Percentiles rank a stretch among this genome's conserved stretches.
These are phyloP conservation scores for Pseudococcus longispinus DNA, from an alignment of 2,888 invertebrate species.

Conservation along the genomic window DNA sequence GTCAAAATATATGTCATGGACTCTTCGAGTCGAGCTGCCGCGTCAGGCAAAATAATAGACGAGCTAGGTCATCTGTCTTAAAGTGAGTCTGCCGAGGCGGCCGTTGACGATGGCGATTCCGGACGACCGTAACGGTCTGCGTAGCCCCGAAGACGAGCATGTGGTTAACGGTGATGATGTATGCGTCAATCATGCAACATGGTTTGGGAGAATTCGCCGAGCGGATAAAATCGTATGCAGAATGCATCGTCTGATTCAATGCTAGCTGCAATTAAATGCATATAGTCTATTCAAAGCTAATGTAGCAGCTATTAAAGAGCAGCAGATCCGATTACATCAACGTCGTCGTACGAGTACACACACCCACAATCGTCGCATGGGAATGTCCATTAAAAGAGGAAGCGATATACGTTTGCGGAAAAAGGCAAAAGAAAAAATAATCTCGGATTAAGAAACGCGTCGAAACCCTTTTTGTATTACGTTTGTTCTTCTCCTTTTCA, in stretches of 20 bases:
- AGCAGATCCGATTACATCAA: neutral
- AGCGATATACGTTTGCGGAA: neutral
- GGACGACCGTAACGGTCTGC: neutral
- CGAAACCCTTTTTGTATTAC: neutral
- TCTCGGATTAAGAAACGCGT: neutral
- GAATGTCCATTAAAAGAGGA: neutral
- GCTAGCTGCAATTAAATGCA: neutral
- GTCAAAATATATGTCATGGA: neutral
- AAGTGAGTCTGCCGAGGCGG: neutral
- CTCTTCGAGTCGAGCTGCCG: neutral
- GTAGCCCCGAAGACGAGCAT: too few species aligned
- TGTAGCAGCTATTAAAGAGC: neutral
- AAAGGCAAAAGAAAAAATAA: neutral
- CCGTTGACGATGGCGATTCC: neutral
- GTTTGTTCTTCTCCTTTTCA: neutral
- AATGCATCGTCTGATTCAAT: neutral
- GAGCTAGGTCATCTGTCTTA: neutral
- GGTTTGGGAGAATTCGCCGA: neutral
- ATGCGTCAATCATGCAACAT: neutral
- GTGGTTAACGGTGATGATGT: neutral
- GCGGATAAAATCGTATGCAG: neutral
- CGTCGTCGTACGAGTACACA: neutral
- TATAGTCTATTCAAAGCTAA: neutral
- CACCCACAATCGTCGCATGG: neutral
- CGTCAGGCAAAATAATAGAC: neutral